phyloP scores from a whole-genome alignment of 2,113 vertebrate species.

The Amazona vittata region DNA sequence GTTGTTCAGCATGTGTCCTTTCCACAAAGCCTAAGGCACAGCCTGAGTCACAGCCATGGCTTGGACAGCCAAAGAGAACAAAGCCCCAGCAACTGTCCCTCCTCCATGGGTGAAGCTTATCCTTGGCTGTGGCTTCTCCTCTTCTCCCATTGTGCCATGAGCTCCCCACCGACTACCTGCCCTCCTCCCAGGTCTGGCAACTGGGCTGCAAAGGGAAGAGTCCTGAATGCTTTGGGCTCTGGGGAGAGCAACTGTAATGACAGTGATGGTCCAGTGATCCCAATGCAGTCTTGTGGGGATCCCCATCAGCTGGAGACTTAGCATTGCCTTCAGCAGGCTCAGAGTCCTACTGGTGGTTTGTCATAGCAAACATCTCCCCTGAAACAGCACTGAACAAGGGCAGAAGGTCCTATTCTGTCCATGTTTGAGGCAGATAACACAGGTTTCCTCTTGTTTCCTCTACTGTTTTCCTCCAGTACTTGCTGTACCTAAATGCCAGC shows the following conservation, averaged over 20 bases:
- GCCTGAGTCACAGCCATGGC: neutral
- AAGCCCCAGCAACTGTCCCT: neutral
- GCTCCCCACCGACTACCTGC: neutral
- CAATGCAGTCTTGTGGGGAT: neutral
- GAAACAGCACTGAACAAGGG: neutral
- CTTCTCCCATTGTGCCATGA: neutral
- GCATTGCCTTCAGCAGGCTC: neutral
- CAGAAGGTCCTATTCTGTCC: neutral
- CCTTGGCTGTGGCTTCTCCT: neutral
- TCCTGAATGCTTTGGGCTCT: neutral
- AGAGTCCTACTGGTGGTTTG: neutral
- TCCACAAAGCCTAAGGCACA: neutral
- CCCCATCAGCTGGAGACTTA: neutral
- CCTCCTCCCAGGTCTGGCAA: neutral
- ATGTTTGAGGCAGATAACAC: neutral
- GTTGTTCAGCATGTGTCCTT: neutral
- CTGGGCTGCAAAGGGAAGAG: neutral
- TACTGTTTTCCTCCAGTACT: neutral
- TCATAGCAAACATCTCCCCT: neutral
- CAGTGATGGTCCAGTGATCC: neutral
- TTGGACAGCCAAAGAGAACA: neutral
- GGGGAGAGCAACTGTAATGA: neutral
- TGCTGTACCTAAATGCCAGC: neutral
- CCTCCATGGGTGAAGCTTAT: rapidly evolving
- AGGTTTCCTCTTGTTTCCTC: neutral